Conservation (phyloP, 2,797 vertebrate species). For the Pelochelys cantorii region DNA sequence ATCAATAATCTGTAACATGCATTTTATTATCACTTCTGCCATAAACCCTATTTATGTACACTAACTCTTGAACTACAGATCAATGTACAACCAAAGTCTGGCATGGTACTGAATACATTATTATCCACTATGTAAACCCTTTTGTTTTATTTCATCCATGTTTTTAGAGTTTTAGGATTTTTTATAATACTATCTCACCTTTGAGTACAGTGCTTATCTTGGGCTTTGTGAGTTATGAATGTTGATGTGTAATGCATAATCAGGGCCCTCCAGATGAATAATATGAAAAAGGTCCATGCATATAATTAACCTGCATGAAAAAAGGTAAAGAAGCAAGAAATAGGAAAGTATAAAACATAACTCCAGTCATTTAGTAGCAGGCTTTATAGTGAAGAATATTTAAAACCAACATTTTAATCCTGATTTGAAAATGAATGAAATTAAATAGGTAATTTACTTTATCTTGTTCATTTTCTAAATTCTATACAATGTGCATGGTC, state of each 20-base stretch:
- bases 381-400: constrained; percentile 35
- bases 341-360: constrained; percentile 6
- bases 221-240: constrained; percentile 40
- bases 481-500: constrained; percentile 12
- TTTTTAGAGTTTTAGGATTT: constrained; percentile 34
- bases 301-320: constrained; percentile 50
- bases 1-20: background rate
- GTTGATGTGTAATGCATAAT: constrained; percentile 32
- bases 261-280: constrained; percentile 50
- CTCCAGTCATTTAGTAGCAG: constrained; percentile 19
- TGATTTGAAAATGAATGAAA: constrained; percentile 56
- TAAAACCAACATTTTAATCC: constrained; percentile 51
- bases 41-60: background rate
- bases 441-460: constrained; percentile 64
- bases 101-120: background rate
- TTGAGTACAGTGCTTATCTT: constrained; percentile 23
- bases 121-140: background rate
- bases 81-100: background rate
- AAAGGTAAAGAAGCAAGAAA: constrained; percentile 37
- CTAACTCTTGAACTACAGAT: background rate
- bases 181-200: background rate
- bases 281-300: constrained; percentile 28
- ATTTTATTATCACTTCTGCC: constrained; percentile 14
- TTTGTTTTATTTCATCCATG: background rate
- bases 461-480: constrained; percentile 32